Percentiles rank a stretch among this genome's conserved stretches.
Evolutionary conservation across 1,140 invertebrate species (phyloP).

Genomic region (Bombus affinis): DNA sequence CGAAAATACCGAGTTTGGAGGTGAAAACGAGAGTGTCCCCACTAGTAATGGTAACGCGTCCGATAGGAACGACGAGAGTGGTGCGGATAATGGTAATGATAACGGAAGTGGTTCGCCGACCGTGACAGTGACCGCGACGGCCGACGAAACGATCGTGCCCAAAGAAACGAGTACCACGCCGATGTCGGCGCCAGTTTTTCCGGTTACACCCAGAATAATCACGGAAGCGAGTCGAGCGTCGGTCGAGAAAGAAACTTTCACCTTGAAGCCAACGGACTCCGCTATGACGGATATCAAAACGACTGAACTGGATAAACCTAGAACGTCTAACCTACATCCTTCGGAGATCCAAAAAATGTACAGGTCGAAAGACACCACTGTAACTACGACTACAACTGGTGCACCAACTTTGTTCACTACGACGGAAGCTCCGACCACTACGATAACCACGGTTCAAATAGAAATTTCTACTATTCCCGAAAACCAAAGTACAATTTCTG

Average conservation of each 20-base stretch:
- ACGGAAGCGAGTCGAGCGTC: constrained; percentile 31
- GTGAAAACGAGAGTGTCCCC: constrained; percentile 54
- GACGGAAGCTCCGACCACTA: constrained; percentile 50
- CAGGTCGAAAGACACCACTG: constrained; percentile 55
- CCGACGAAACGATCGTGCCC: constrained; percentile 19
- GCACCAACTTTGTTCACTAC: constrained; percentile 55
- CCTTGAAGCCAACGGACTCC: neutral
- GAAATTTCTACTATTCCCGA: constrained; percentile 18
- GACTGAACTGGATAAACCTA: constrained; percentile 45
- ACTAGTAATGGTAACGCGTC: constrained; percentile 16
- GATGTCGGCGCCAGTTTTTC: constrained; percentile 56
- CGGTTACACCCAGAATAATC: constrained; percentile 72
- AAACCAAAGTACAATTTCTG: neutral
- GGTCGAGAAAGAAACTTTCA: constrained; percentile 28
- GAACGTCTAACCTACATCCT: constrained; percentile 70
- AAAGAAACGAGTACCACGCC: constrained; percentile 40
- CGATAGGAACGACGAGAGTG: neutral
- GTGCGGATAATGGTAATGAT: neutral
- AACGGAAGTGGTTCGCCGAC: constrained; percentile 40
- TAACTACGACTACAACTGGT: neutral
- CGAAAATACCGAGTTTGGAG: constrained; percentile 43
- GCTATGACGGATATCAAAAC: constrained; percentile 8
- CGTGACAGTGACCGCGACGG: constrained; percentile 53
- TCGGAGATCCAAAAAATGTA: constrained; percentile 80
- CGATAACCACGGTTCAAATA: constrained; percentile 21